Percentiles rank a stretch among this genome's conserved stretches.
phyloP scores from a whole-genome alignment of 1,140 invertebrate genomes.

The Drosophila setifemur region DNA sequence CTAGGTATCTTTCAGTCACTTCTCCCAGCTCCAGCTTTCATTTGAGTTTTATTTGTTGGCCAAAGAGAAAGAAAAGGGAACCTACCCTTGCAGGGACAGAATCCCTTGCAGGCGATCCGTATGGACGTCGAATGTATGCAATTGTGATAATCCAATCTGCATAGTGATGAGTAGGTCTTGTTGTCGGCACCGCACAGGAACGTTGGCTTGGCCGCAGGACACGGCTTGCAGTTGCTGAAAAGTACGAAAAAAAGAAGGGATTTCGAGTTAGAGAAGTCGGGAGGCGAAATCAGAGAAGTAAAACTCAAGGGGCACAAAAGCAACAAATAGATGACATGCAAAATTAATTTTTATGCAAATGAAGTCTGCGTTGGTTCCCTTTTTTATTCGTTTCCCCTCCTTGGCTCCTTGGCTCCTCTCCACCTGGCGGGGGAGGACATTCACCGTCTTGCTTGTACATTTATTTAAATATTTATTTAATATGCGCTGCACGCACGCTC shows the following conservation, averaged over 20 bases:
- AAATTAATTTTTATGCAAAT: constrained; percentile 81
- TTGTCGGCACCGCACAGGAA: constrained; percentile 96
- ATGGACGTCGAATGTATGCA: constrained; percentile 91
- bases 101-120: constrained; percentile 91
- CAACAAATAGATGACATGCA: constrained; percentile 76
- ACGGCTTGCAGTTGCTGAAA: constrained; percentile 88
- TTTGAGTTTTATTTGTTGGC: no score
- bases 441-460: constrained; percentile 24
- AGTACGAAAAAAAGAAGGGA: background rate
- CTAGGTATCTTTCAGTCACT: no score
- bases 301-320: constrained; percentile 46
- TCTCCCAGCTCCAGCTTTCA: no score
- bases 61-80: background rate
- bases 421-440: background rate
- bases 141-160: constrained; percentile 95
- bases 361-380: constrained; percentile 29
- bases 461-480: constrained; percentile 79
- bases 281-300: constrained; percentile 41
- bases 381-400: background rate
- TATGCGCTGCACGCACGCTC: constrained; percentile 65
- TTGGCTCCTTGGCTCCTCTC: constrained; percentile 3
- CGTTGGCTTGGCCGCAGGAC: constrained; percentile 89
- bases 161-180: constrained; percentile 95
- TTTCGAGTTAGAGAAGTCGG: constrained; percentile 85
- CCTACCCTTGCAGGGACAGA: constrained; percentile 91